Percentiles rank a stretch among this genome's conserved stretches.
Evolutionary conservation across 2,113 vertebrate species (phyloP).

Genomic region (Elephantulus edwardii): DNA sequence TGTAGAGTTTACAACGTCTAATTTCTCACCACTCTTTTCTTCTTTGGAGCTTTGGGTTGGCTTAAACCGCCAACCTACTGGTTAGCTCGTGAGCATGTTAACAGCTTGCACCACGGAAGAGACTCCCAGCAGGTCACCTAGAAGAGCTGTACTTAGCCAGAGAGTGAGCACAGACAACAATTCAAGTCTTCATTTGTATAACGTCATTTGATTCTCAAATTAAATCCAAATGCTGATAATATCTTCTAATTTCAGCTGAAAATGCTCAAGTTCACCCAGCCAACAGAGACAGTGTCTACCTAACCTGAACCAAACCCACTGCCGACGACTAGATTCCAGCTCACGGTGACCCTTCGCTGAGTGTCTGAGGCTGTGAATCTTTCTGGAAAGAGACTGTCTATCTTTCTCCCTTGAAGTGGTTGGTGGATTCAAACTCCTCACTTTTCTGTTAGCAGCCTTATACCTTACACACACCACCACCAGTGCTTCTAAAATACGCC

Average conservation of each 20-base stretch:
- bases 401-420: too few species aligned
- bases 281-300: not conserved
- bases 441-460: too few species aligned
- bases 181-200: not conserved
- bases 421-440: too few species aligned
- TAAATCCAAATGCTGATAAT: not conserved
- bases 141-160: not conserved
- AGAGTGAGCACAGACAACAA: not conserved
- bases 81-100: not conserved
- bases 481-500: too few species aligned
- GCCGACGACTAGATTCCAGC: too few species aligned
- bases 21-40: not conserved
- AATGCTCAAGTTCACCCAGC: not conserved
- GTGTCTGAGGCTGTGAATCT: too few species aligned
- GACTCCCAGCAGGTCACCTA: not conserved
- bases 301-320: too few species aligned
- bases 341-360: too few species aligned
- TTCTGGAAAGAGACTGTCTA: too few species aligned
- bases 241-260: not conserved
- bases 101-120: not conserved
- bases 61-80: not conserved
- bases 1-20: not conserved
- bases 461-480: too few species aligned
- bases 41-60: not conserved
- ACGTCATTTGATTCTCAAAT: not conserved